Evolutionary conservation across 2,113 vertebrate genomes (phyloP).

Genomic region (Mola mola): DNA sequence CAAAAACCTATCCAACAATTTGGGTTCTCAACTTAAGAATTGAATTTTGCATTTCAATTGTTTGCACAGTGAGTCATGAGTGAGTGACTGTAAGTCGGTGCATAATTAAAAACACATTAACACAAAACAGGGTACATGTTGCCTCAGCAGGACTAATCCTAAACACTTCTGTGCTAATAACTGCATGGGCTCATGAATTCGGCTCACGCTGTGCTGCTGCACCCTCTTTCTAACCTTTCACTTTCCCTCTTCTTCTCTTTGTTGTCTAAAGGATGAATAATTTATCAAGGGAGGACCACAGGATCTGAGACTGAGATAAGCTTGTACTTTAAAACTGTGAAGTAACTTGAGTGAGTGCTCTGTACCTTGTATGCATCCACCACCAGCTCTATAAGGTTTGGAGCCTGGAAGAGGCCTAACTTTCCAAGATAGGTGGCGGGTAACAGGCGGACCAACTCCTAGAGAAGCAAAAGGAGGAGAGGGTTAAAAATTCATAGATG

Average conservation of each 20-base stretch:
- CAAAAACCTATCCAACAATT: constrained; percentile 5
- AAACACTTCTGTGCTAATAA: constrained; percentile 9
- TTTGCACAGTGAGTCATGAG: neutral
- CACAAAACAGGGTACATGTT: constrained; percentile 24
- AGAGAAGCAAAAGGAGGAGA: constrained; percentile 20
- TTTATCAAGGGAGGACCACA: neutral
- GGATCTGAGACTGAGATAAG: neutral
- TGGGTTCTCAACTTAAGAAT: constrained; percentile 3
- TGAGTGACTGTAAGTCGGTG: neutral
- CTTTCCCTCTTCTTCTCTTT: constrained; percentile 19
- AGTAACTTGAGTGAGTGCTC: neutral
- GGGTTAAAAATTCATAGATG: neutral
- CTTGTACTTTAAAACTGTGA: no score
- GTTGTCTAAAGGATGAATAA: constrained; percentile 17
- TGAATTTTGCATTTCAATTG: neutral
- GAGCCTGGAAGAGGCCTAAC: constrained; percentile 88
- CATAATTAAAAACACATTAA: constrained; percentile 8
- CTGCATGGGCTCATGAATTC: constrained; percentile 28
- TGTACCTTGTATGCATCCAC: constrained; percentile 94
- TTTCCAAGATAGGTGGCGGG: constrained; percentile 92
- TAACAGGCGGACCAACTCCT: constrained; percentile 89
- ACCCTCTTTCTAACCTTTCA: constrained; percentile 3
- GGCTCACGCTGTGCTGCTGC: constrained; percentile 26
- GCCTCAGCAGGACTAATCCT: constrained; percentile 1
- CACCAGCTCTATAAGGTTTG: constrained; percentile 95